Percentiles rank a stretch among this genome's conserved stretches.
phyloP scores from a whole-genome alignment of 2,888 invertebrate species.

The Sphinx pinastri region DNA sequence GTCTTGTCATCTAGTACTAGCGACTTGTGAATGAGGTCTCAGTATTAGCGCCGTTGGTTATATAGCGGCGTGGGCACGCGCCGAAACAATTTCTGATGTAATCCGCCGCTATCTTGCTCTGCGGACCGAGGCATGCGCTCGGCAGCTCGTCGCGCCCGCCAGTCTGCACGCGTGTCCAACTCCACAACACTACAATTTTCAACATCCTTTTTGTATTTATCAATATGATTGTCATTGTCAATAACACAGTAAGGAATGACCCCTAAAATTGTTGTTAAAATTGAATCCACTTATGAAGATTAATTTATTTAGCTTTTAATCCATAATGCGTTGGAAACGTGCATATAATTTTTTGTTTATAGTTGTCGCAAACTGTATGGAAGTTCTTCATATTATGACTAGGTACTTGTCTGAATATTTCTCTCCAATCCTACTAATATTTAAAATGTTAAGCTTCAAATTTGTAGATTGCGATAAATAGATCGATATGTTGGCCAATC shows the following conservation, averaged over 20 bases:
- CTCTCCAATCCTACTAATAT: too few relatives aligned
- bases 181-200: not conserved
- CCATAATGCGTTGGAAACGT: not conserved
- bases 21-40: conserved; percentile 69
- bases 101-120: conserved; percentile 65
- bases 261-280: not conserved
- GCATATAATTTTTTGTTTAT: not conserved
- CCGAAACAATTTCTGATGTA: conserved; percentile 69
- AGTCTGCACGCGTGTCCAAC: conserved; percentile 3
- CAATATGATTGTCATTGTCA: conserved; percentile 1
- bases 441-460: too few relatives aligned
- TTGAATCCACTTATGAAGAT: not conserved
- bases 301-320: not conserved
- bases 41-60: conserved; percentile 48
- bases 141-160: not conserved
- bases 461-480: too few relatives aligned
- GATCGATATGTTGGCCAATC: too few relatives aligned
- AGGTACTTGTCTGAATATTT: too few relatives aligned
- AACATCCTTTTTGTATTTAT: not conserved
- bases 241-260: not conserved
- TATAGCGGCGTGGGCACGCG: conserved; percentile 65
- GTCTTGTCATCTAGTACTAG: conserved; percentile 72
- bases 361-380: not conserved
- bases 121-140: conserved; percentile 26
- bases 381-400: too few relatives aligned